A percentile compares a stretch with the other conserved stretches of the same genome.
These are phyloP conservation scores for Myotis myotis DNA, from an alignment of 2,797 vertebrate species.

Conservation along the genomic window DNA sequence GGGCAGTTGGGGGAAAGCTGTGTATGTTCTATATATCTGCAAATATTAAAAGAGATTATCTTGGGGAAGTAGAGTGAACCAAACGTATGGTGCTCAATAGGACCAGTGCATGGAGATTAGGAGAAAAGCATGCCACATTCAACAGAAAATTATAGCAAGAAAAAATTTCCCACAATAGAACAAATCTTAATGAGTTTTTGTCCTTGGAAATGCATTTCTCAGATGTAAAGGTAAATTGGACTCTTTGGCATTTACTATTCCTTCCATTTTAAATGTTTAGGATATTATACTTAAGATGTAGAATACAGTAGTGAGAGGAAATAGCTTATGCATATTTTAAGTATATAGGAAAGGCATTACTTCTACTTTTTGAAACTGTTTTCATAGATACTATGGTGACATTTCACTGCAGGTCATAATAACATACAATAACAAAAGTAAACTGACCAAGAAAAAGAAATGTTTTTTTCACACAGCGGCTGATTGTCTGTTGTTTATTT, in stretches of 20 bases:
- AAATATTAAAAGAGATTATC: neutral
- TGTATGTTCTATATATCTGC: neutral
- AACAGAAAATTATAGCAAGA: neutral
- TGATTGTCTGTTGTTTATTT: neutral
- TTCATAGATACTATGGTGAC: neutral
- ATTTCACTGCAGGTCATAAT: neutral
- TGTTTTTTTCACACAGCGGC: neutral
- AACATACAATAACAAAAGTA: neutral
- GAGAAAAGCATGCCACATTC: neutral
- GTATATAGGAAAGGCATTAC: neutral
- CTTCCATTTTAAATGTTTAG: slow-evolving; percentile 21
- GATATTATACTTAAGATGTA: neutral
- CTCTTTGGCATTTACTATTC: neutral
- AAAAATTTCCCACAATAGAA: neutral
- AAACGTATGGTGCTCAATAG: neutral
- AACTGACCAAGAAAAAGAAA: neutral
- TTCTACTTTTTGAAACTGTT: neutral
- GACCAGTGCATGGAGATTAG: neutral
- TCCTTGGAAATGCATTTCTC: neutral
- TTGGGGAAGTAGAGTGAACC: neutral
- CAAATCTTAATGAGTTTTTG: slow-evolving; percentile 6
- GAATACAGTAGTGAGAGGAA: slow-evolving; percentile 20
- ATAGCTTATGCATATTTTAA: slow-evolving; percentile 17
- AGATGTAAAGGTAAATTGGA: neutral
- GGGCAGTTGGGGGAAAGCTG: neutral